Conservation (phyloP, 2,797 vertebrate genomes). For the Rhynchonycteris naso region DNA sequence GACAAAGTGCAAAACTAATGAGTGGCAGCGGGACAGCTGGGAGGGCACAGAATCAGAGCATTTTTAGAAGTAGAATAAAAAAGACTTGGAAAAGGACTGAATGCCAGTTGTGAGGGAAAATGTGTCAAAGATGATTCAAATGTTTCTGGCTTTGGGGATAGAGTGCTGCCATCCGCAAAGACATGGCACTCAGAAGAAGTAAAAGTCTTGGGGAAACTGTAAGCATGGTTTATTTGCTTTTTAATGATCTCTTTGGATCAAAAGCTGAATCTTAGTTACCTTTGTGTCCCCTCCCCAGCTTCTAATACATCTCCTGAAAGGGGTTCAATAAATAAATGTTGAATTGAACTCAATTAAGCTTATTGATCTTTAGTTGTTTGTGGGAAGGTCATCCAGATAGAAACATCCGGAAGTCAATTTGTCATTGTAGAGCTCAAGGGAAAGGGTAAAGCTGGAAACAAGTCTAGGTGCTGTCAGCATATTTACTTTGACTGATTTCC, state of each 20-base stretch:
- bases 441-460: slow-evolving; percentile 65
- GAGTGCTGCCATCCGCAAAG: background rate
- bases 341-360: slow-evolving; percentile 64
- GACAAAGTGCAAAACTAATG: background rate
- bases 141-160: background rate
- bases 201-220: background rate
- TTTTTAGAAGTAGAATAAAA: slow-evolving; percentile 6
- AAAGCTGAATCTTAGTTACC: background rate
- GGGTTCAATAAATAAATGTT: slow-evolving; percentile 61
- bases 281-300: background rate
- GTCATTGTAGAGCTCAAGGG: slow-evolving; percentile 67
- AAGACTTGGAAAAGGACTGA: background rate
- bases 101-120: background rate
- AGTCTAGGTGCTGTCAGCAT: background rate
- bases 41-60: background rate
- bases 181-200: background rate
- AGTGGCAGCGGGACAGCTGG: background rate
- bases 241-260: background rate
- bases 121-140: background rate
- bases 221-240: background rate
- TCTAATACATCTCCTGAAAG: slow-evolving; percentile 24
- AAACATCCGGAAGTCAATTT: slow-evolving; percentile 76
- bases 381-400: slow-evolving; percentile 64
- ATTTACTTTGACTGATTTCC: background rate
- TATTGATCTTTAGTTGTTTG: slow-evolving; percentile 60